phyloP scores from a whole-genome alignment of 2,113 vertebrate genomes.

The Mola mola region DNA sequence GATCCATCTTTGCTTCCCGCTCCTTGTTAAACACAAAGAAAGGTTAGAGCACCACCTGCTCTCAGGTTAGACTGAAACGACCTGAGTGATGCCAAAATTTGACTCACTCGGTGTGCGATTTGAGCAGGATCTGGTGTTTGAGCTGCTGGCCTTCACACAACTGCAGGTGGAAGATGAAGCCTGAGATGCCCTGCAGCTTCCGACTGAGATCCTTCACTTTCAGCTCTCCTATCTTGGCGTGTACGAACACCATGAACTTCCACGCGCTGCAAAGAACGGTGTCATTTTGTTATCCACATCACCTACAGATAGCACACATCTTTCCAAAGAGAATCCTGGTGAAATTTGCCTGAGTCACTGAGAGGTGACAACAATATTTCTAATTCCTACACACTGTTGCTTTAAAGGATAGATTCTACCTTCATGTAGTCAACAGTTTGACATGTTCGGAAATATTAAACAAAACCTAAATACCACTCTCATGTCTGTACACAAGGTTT shows the following conservation, averaged over 20 bases:
- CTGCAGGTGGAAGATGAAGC: constrained; percentile 90
- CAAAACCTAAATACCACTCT: no score
- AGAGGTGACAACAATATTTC: no score
- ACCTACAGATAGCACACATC: neutral
- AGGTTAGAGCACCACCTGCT: constrained; percentile 3
- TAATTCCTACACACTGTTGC: no score
- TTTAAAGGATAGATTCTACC: neutral
- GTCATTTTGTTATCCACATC: neutral
- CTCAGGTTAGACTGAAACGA: neutral
- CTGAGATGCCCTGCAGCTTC: constrained; percentile 88
- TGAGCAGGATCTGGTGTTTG: constrained; percentile 90
- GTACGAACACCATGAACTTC: constrained; percentile 89
- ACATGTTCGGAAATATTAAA: neutral
- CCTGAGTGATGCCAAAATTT: neutral
- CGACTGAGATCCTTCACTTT: constrained; percentile 90
- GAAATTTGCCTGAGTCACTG: no score
- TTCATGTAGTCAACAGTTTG: neutral
- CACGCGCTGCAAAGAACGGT: constrained; percentile 78
- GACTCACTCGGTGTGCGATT: constrained; percentile 87
- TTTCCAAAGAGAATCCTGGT: no score
- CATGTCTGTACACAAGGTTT: no score
- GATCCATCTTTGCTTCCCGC: constrained; percentile 91
- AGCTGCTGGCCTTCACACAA: constrained; percentile 85
- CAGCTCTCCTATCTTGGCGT: constrained; percentile 86
- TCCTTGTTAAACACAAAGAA: constrained; percentile 73